Evolutionary conservation across 2,113 vertebrate genomes (phyloP).

Genomic region (Heterocephalus glaber): DNA sequence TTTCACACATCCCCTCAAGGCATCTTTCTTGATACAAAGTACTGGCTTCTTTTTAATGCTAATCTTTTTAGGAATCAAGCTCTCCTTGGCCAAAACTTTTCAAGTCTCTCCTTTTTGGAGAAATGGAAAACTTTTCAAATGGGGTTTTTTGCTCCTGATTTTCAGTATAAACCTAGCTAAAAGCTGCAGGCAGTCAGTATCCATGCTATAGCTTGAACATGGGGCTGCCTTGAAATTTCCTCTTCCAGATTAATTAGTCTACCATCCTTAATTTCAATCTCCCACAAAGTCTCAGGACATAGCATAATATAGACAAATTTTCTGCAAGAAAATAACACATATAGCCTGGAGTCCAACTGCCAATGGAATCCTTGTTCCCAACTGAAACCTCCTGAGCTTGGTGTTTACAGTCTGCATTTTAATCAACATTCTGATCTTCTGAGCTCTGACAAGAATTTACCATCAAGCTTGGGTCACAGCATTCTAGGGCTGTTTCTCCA

Average conservation of each 20-base stretch:
- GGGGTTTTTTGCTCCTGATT: not conserved
- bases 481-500: not conserved
- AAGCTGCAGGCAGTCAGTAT: not conserved
- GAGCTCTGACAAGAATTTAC: not conserved
- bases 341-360: not conserved
- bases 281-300: not conserved
- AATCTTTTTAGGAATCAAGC: not conserved
- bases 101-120: not conserved
- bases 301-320: not conserved
- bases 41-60: not conserved
- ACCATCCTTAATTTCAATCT: not conserved
- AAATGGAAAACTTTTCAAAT: not conserved
- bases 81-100: not conserved
- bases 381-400: not conserved
- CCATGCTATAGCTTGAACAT: not conserved
- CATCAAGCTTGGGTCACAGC: not conserved
- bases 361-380: not conserved
- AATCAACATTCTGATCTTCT: not conserved
- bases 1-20: not conserved
- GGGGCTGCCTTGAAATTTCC: not conserved
- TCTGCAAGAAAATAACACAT: not conserved
- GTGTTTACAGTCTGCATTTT: not conserved
- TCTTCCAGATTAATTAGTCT: not conserved
- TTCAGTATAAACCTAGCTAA: not conserved
- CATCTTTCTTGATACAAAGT: not conserved